A percentile compares a stretch with the other conserved stretches of the same genome.
Conservation (phyloP, 2,113 vertebrate species). For the Barnardius zonarius region DNA sequence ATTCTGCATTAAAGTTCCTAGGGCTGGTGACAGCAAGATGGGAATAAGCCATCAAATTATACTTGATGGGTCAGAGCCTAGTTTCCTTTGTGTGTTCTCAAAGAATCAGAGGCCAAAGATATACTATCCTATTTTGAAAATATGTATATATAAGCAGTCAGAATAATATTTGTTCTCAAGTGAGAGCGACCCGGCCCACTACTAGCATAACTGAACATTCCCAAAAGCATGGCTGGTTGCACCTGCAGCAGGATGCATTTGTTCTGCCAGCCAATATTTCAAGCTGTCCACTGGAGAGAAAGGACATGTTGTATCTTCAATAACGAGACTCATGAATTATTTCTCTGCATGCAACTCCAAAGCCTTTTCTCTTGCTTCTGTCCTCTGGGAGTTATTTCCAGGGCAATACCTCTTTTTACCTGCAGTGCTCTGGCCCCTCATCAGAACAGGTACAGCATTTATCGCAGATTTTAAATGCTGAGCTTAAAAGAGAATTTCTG, state of each 20-base stretch:
- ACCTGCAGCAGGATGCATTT: not conserved
- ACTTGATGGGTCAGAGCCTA: not conserved
- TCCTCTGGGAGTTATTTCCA: not conserved
- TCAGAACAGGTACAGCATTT: not conserved
- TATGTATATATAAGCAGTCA: not conserved
- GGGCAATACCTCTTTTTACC: not conserved
- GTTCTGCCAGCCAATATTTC: not conserved
- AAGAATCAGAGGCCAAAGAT: not conserved
- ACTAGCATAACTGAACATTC: not conserved
- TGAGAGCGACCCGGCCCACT: not conserved
- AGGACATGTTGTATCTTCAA: not conserved
- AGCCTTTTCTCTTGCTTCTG: not conserved
- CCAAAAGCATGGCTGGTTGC: not conserved
- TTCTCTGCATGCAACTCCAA: not conserved
- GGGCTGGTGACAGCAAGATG: not conserved
- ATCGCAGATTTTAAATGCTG: not conserved
- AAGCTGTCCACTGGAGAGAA: not conserved
- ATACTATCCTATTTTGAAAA: not conserved
- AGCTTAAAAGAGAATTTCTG: not conserved
- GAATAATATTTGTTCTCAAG: not conserved
- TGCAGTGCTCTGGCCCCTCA: not conserved
- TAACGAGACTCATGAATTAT: not conserved
- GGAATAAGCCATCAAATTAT: not conserved
- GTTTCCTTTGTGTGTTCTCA: not conserved
- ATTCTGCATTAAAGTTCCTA: not conserved